Percentiles rank a stretch among this genome's conserved stretches.
Conservation (phyloP, 2,888 invertebrate species). For the Pardosa pseudoannulata region DNA sequence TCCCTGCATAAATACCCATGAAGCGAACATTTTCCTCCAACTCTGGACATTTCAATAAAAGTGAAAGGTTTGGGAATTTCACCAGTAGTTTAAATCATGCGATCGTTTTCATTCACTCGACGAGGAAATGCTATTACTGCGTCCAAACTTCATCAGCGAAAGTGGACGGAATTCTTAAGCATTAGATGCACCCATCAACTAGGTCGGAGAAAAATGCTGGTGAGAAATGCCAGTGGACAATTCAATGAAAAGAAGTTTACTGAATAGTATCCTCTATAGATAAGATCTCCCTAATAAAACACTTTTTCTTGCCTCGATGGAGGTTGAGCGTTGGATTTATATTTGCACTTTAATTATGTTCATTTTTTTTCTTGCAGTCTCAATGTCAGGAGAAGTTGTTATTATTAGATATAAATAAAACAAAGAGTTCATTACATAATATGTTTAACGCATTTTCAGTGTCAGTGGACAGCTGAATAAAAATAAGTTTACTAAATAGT, state of each 20-base stretch:
- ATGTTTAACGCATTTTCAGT: no score
- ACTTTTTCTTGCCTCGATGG: not conserved
- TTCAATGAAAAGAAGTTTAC: not conserved
- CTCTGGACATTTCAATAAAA: not conserved
- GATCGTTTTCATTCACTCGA: not conserved
- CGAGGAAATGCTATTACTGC: not conserved
- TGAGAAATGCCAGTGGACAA: not conserved
- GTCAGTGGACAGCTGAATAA: not conserved
- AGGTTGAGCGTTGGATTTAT: no score
- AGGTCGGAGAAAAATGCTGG: not conserved
- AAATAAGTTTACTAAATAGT: not conserved
- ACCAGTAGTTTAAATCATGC: not conserved
- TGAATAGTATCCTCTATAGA: not conserved
- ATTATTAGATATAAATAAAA: no score
- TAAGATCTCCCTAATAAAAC: not conserved
- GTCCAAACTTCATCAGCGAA: slow-evolving; percentile 4
- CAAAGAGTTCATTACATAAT: no score
- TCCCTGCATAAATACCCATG: not conserved
- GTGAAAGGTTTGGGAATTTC: not conserved
- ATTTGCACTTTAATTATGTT: no score
- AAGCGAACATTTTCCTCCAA: not conserved
- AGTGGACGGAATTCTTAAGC: not conserved
- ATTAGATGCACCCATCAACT: not conserved
- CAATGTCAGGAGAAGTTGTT: no score
- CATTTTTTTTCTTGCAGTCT: no score